Conservation (phyloP, 2,888 invertebrate genomes). For the Scaeva pyrastri region DNA sequence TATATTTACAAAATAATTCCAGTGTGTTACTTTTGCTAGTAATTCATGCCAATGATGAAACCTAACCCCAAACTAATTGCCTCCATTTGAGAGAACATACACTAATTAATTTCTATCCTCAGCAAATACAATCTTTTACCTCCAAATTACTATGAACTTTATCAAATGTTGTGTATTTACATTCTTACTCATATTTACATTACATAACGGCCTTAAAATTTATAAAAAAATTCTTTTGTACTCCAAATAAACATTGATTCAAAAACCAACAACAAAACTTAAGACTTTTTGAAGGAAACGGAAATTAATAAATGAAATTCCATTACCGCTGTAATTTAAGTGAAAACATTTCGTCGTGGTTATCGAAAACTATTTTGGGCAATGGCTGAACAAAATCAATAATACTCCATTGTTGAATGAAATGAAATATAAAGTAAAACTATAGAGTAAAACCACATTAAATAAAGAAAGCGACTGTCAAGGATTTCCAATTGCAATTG, state of each 20-base stretch:
- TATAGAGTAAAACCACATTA: not conserved
- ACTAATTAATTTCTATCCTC: too few species aligned
- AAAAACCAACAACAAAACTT: not conserved
- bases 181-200: not conserved
- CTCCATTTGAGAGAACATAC: too few species aligned
- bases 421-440: not conserved
- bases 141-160: too few species aligned
- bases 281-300: slow-evolving; percentile 9
- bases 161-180: not conserved
- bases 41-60: too few species aligned
- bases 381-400: slow-evolving; percentile 17
- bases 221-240: not conserved
- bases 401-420: not conserved
- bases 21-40: too few species aligned
- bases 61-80: too few species aligned
- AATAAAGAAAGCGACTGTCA: not conserved
- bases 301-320: slow-evolving; percentile 22
- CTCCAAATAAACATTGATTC: not conserved
- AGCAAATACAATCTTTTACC: too few species aligned
- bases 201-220: not conserved
- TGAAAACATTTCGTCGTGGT: not conserved
- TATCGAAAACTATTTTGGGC: slow-evolving; percentile 27
- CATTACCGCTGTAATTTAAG: slow-evolving; percentile 10
- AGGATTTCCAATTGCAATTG: slow-evolving; percentile 12
- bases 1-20: too few species aligned